Percentiles rank a stretch among this genome's conserved stretches.
phyloP scores from a whole-genome alignment of 1,140 invertebrate genomes.

The Rhizoglyphus robini region DNA sequence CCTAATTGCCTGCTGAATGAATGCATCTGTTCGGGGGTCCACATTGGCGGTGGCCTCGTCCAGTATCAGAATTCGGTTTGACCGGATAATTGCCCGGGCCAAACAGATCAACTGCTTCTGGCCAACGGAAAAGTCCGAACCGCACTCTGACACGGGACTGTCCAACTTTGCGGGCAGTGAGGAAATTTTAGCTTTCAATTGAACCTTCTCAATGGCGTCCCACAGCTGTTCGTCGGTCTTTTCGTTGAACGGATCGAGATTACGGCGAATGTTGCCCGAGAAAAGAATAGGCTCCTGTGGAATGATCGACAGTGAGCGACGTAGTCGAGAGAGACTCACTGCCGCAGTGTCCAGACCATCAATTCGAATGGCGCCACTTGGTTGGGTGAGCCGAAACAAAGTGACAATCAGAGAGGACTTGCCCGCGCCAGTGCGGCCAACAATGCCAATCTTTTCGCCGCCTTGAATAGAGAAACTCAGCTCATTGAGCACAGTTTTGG shows the following conservation, averaged over 20 bases:
- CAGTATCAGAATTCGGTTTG: slow-evolving; percentile 32
- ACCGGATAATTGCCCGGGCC: slow-evolving; percentile 32
- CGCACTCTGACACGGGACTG: too few species aligned
- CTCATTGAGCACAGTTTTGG: slow-evolving; percentile 50
- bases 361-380: slow-evolving; percentile 36
- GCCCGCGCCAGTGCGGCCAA: too few species aligned
- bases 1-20: slow-evolving; percentile 58
- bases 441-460: slow-evolving; percentile 32
- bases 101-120: too few species aligned
- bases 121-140: too few species aligned
- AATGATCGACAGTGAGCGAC: too few species aligned
- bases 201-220: slow-evolving; percentile 58
- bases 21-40: slow-evolving; percentile 43
- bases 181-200: slow-evolving; percentile 50
- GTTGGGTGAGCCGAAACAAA: slow-evolving; percentile 33
- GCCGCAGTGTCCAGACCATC: slow-evolving; percentile 37
- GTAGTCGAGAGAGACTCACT: slow-evolving; percentile 39
- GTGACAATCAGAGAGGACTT: too few species aligned
- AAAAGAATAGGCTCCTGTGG: slow-evolving; percentile 59
- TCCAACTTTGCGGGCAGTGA: slow-evolving; percentile 46
- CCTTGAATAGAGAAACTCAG: slow-evolving; percentile 41
- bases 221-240: slow-evolving; percentile 48
- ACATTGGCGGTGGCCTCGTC: slow-evolving; percentile 36
- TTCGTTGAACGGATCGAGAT: slow-evolving; percentile 66
- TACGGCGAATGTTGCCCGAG: too few species aligned